Base-by-base conservation (phyloP, 1,140 invertebrate genomes). In the Hesperophylax magnus region DNA sequence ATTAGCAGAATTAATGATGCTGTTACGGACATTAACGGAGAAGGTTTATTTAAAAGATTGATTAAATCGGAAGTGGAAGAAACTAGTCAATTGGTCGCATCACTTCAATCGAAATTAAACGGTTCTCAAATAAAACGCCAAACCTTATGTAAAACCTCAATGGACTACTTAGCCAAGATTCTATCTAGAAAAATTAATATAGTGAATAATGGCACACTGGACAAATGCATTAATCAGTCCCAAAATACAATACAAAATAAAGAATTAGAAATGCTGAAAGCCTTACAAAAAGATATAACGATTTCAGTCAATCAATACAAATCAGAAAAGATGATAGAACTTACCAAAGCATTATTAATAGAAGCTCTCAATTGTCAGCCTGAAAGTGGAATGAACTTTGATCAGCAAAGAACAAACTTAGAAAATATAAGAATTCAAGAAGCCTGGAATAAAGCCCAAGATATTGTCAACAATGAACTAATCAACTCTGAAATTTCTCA, bases 401-500 rank as follows among this genome's bases (percentile, higher is more conserved):
- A 88, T 65, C 87, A 84, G 53, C 81, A 87, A 31, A 85, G 87
- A 7, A 82, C 86, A 18, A 87, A 87, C 82, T 78, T 87, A 24
- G 89, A 88, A 75, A 88, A 87, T 60, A 87, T 87, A 34, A 85
- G 88, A 22, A 88, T 94, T 56, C 91, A 93, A 24, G 93, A 94
- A 83, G 92, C 93, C 4, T 94, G 92, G 92, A 91, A 90, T 53
- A 88, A 92, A 56, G 94, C 94, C 2, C 92, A 93, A 80, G 93
- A 95, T 85, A 92, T 92, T 0, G 92, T 95, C 3, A 94, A 93
- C 83, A 91, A 93, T 20, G 94, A 95, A 85, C 87, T 95, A 2
- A 92, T 95, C 15, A 93, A 94, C 84, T 92, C 93, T 0, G 94
- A 95, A 87, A 93, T 95, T 76, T 92, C 93, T 17, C 93, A 95